Conservation (phyloP, 2,888 invertebrate genomes). For the Pterostichus niger region DNA sequence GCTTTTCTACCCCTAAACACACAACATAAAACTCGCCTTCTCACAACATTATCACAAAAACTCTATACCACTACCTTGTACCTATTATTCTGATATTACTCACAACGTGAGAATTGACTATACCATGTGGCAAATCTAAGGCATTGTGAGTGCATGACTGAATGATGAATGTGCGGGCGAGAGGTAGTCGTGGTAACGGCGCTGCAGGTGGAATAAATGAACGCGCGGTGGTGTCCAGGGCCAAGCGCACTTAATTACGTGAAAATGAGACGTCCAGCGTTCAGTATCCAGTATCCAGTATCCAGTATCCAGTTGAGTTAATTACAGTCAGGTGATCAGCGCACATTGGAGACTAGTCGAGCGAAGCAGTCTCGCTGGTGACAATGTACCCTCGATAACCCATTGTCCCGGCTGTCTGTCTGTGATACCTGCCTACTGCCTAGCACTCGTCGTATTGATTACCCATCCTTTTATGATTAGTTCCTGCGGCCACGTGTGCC, state of each 20-base stretch:
- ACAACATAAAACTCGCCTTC: slow-evolving; percentile 29
- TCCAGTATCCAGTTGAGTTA: slow-evolving; percentile 40
- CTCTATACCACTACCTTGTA: not conserved
- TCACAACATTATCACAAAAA: slow-evolving; percentile 8
- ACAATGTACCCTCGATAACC: slow-evolving; percentile 61
- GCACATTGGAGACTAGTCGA: slow-evolving; percentile 58
- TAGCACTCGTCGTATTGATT: slow-evolving; percentile 38
- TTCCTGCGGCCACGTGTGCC: slow-evolving; percentile 51
- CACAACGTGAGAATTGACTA: no score
- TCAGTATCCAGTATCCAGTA: no score
- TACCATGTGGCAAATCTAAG: no score
- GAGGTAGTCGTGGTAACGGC: slow-evolving; percentile 7
- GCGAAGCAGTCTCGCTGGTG: slow-evolving; percentile 47
- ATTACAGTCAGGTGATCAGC: slow-evolving; percentile 65
- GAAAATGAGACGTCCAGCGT: slow-evolving; percentile 57
- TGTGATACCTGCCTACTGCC: slow-evolving; percentile 20
- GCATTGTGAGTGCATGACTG: not conserved
- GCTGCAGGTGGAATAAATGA: slow-evolving; percentile 34
- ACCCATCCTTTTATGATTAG: slow-evolving; percentile 56
- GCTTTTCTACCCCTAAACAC: slow-evolving; percentile 39
- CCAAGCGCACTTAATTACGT: slow-evolving; percentile 57
- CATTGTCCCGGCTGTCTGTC: slow-evolving; percentile 42
- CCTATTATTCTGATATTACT: no score
- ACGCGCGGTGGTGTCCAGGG: slow-evolving; percentile 11
- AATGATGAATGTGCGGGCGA: not conserved